Percentiles rank a stretch among this genome's conserved stretches.
These are phyloP conservation scores for Pangasius mekongensis DNA, from an alignment of 2,797 vertebrate genomes.

Conservation along the genomic window DNA sequence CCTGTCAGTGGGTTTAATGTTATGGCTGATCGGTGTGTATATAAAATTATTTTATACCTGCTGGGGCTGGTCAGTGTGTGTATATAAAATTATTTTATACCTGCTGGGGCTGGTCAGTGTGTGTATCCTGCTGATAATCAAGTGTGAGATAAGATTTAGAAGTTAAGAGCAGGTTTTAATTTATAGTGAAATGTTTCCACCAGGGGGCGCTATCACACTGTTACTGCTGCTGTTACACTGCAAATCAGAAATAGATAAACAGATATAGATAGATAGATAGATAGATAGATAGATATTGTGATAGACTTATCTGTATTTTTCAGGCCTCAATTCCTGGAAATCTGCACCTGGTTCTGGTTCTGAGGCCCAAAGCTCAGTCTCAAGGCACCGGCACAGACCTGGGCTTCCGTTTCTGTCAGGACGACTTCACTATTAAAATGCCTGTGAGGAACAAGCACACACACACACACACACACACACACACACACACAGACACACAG, in stretches of 20 bases:
- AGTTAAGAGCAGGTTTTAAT: not conserved
- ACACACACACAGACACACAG: not conserved
- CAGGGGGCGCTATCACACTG: not conserved
- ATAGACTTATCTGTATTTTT: constrained; percentile 26
- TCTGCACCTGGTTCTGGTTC: constrained; percentile 90
- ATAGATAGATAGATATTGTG: not conserved
- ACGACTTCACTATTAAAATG: constrained; percentile 93
- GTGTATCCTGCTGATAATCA: not conserved
- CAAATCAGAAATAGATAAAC: not conserved
- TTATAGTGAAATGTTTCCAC: not conserved
- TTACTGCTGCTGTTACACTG: not conserved
- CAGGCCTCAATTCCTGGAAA: constrained; percentile 93
- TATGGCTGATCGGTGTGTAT: no score
- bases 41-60: no score
- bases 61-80: no score
- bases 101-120: no score
- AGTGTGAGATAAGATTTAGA: not conserved
- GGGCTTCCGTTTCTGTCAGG: constrained; percentile 93
- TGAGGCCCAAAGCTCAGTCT: constrained; percentile 84
- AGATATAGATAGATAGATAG: not conserved
- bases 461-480: not conserved
- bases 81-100: no score
- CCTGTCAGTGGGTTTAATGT: no score
- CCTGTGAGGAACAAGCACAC: constrained; percentile 76
- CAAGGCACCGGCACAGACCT: constrained; percentile 87